Percentiles rank a stretch among this genome's conserved stretches.
Evolutionary conservation across 1,140 invertebrate genomes (phyloP).

Genomic region (Cotesia glomerata): DNA sequence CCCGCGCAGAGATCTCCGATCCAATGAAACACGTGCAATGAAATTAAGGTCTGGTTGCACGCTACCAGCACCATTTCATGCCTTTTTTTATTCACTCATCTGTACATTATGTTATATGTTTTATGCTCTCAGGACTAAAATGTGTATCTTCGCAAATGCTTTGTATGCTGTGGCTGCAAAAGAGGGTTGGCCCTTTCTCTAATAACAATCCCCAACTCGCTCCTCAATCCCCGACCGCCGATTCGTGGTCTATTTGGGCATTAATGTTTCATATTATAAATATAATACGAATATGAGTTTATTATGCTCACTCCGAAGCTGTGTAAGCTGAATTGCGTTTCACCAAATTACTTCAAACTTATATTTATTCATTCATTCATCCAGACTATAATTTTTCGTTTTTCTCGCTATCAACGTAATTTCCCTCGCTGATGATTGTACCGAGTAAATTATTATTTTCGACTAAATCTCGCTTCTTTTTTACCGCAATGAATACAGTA

Average conservation of each 20-base stretch:
- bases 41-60: neutral
- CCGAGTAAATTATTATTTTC: neutral
- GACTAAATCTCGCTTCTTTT: neutral
- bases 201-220: too few species aligned
- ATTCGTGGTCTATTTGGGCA: too few species aligned
- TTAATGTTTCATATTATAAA: too few species aligned
- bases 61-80: neutral
- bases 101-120: neutral
- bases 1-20: neutral
- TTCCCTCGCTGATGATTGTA: neutral
- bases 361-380: neutral
- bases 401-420: conserved; percentile 7
- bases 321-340: neutral
- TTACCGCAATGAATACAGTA: too few species aligned
- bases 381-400: conserved; percentile 8
- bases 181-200: too few species aligned
- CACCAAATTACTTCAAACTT: neutral
- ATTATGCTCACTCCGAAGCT: too few species aligned
- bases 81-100: neutral
- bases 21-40: neutral
- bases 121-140: neutral
- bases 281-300: too few species aligned
- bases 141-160: too few species aligned
- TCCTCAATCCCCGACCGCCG: too few species aligned
- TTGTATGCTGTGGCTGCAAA: too few species aligned